phyloP scores from a whole-genome alignment of 2,113 vertebrate genomes.

The Gadus chalcogrammus region DNA sequence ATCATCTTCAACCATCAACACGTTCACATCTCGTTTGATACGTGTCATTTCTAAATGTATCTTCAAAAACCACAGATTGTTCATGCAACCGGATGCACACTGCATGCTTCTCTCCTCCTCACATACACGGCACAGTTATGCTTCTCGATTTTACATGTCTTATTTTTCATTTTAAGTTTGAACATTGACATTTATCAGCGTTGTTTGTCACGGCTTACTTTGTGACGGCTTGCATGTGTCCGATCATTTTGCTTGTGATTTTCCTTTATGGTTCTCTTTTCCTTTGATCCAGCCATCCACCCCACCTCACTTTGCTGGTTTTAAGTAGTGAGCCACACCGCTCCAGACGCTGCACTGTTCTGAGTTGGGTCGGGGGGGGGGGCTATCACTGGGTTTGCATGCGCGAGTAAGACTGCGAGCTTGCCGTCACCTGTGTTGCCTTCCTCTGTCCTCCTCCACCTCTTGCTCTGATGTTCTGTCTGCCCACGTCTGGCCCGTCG shows the following conservation, averaged over 20 bases:
- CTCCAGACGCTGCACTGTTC: slow-evolving; percentile 56
- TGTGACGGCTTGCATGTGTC: too few relatives aligned
- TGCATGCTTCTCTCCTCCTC: too few relatives aligned
- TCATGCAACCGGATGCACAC: too few relatives aligned
- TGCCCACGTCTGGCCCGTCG: neutral
- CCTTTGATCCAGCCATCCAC: slow-evolving; percentile 57
- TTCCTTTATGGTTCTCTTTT: neutral
- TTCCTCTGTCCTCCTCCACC: neutral
- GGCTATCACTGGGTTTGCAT: slow-evolving; percentile 62
- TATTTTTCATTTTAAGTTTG: too few relatives aligned
- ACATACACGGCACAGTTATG: too few relatives aligned
- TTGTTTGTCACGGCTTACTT: too few relatives aligned
- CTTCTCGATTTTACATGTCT: too few relatives aligned
- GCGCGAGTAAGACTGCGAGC: slow-evolving; percentile 58
- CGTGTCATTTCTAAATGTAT: too few relatives aligned
- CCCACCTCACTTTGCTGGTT: slow-evolving; percentile 63
- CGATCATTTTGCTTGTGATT: neutral
- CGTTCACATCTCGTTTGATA: too few relatives aligned
- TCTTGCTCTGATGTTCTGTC: slow-evolving; percentile 10
- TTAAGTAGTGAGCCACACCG: slow-evolving; percentile 64
- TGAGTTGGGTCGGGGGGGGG: slow-evolving; percentile 58
- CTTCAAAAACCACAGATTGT: too few relatives aligned
- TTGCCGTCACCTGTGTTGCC: slow-evolving; percentile 24
- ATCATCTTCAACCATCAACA: too few relatives aligned
- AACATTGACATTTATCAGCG: too few relatives aligned